Evolutionary conservation across 2,797 vertebrate genomes (phyloP).

Genomic region (Acanthurus leucopareius): DNA sequence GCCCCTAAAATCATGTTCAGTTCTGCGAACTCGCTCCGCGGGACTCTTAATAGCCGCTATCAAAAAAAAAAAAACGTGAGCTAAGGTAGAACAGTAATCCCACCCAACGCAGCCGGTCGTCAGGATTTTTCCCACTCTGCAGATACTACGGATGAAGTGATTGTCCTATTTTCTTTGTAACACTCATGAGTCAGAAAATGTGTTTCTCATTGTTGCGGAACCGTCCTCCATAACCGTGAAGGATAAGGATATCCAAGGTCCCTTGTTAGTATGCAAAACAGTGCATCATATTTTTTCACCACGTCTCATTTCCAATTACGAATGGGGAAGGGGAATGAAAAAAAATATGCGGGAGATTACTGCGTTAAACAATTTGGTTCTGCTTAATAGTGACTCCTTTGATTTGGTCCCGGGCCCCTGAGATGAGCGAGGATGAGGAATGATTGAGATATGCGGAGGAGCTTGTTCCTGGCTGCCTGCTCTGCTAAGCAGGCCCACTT

Average conservation of each 20-base stretch:
- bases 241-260: slow-evolving; percentile 70
- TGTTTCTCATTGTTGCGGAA: slow-evolving; percentile 59
- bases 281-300: slow-evolving; percentile 71
- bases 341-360: slow-evolving; percentile 81
- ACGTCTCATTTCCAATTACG: slow-evolving; percentile 71
- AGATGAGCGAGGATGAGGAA: slow-evolving; percentile 72
- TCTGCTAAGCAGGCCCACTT: slow-evolving; percentile 74
- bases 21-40: slow-evolving; percentile 47
- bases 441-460: slow-evolving; percentile 78
- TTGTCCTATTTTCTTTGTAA: slow-evolving; percentile 45
- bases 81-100: slow-evolving; percentile 52
- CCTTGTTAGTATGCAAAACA: slow-evolving; percentile 83
- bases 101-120: slow-evolving; percentile 34
- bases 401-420: slow-evolving; percentile 75
- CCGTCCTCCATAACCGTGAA: slow-evolving; percentile 61
- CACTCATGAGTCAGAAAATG: slow-evolving; percentile 61
- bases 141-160: slow-evolving; percentile 49
- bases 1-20: slow-evolving; percentile 57
- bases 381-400: slow-evolving; percentile 83
- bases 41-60: slow-evolving; percentile 46
- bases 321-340: slow-evolving; percentile 63
- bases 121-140: slow-evolving; percentile 41
- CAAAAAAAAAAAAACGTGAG: slow-evolving; percentile 47
- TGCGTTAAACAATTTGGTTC: slow-evolving; percentile 84
- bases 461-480: slow-evolving; percentile 67